These are phyloP conservation scores for Agrotis segetum DNA, from an alignment of 2,888 invertebrate genomes.

Conservation along the genomic window DNA sequence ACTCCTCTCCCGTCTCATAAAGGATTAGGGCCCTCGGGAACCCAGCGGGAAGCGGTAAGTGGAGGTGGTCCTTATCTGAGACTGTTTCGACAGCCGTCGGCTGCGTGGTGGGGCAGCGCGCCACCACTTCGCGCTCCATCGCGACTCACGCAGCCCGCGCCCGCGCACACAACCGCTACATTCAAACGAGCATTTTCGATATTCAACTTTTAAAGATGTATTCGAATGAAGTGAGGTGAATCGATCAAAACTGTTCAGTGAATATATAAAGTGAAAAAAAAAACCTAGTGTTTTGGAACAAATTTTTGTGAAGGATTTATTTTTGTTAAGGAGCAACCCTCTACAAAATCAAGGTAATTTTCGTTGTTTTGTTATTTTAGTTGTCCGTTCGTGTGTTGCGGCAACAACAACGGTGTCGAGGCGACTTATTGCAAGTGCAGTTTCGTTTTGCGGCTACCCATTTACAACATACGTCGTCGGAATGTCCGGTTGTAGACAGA, in stretches of 20 bases:
- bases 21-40: constrained; percentile 81
- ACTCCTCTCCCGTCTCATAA: constrained; percentile 74
- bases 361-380: constrained; percentile 64
- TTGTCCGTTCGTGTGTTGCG: constrained; percentile 69
- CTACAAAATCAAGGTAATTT: constrained; percentile 80
- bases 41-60: constrained; percentile 80
- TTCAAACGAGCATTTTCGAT: constrained; percentile 71
- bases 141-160: constrained; percentile 81
- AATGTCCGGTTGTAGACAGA: constrained; percentile 74
- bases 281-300: constrained; percentile 74
- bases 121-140: constrained; percentile 81
- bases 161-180: constrained; percentile 78
- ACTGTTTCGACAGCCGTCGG: constrained; percentile 78
- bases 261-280: constrained; percentile 61
- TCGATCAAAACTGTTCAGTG: constrained; percentile 70
- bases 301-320: constrained; percentile 79
- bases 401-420: constrained; percentile 74
- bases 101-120: constrained; percentile 80
- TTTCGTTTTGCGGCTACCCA: constrained; percentile 80
- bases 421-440: constrained; percentile 80
- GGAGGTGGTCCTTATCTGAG: constrained; percentile 86
- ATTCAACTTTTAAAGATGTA: constrained; percentile 82
- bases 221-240: constrained; percentile 86
- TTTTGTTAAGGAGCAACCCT: constrained; percentile 75
- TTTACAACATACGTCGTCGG: constrained; percentile 83